Base-by-base conservation (phyloP, 2,797 vertebrate species). In the Okamejei kenojei region DNA sequence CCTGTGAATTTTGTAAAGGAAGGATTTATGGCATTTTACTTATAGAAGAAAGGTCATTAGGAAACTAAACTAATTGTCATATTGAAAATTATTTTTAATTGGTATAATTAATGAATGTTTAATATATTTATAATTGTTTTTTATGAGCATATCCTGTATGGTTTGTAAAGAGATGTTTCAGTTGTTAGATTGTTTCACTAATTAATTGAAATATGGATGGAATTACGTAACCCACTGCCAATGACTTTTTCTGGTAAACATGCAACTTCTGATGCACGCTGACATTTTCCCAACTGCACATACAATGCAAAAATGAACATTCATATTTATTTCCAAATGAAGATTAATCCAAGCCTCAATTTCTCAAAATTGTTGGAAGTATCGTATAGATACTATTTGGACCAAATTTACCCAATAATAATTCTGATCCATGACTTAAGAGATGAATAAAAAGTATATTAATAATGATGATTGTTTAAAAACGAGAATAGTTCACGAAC, bases 151-250 rank as follows among this genome's bases (percentile, higher is more conserved):
- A 76, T 74, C 11, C 35, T 38, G 21, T 11, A 74, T 76, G 45
- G 38, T 92, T 92, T 92, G 23, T 76, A 76, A 92, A 92, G 68
- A 92, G 74, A n/a, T 74, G 71, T 92, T 71, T 32, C 73, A 74
- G 11, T 63, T 74, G 58, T 74, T 92, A 45, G 45, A 45, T 45
- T 45, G 45, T 45, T 45, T 45, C 45, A 45, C 45, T 10, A 76
- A 58, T 58, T 92, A 92, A 76, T 92, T 45, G 73, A 76, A 92
- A 92, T 23, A 76, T 84, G 81, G 81, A 0, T 21, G 29, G 58
- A 58, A 84, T 92, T 92, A 74, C 1, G 10, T 38, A 38, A 45
- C 10, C 71, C 26, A 63, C 38, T 74, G 88, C 23, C 68, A 74
- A 1, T 74, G 23, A 38, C 32, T 91, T 13, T 29, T 76, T 29